A percentile compares a stretch with the other conserved stretches of the same genome.
These are phyloP conservation scores for Peromyscus nudipes DNA, from an alignment of 2,797 vertebrate species.

Conservation along the genomic window DNA sequence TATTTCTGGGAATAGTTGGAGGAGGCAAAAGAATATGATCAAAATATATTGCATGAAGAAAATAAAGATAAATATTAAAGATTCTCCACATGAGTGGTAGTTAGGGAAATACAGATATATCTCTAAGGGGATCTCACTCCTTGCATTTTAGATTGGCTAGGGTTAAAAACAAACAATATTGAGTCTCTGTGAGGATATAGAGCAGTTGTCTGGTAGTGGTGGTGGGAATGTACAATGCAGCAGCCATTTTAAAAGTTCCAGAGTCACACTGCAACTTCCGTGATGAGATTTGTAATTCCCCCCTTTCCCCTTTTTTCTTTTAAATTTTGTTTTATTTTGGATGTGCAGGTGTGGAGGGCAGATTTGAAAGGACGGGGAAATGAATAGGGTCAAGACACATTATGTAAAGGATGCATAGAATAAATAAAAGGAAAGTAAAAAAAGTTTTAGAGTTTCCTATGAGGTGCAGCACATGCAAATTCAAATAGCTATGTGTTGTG, in stretches of 20 bases:
- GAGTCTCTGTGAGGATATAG: not conserved
- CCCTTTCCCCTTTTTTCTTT: not conserved
- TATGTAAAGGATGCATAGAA: not conserved
- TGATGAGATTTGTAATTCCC: not conserved
- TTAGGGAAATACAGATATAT: not conserved
- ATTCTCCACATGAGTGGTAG: not conserved
- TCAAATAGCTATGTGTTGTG: not conserved
- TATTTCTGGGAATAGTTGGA: not conserved
- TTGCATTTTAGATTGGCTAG: not conserved
- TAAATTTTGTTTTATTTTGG: not conserved
- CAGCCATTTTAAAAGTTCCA: not conserved
- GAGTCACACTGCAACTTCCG: not conserved
- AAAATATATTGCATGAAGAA: not conserved
- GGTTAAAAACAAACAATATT: constrained; percentile 22
- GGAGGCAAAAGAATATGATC: not conserved
- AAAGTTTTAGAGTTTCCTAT: not conserved
- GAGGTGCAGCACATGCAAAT: not conserved
- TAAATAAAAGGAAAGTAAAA: not conserved
- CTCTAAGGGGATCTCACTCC: not conserved
- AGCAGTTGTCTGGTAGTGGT: not conserved
- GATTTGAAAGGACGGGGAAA: not conserved
- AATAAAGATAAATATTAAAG: not conserved
- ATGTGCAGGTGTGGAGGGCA: not conserved
- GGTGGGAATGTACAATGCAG: not conserved
- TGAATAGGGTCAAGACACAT: not conserved